These are phyloP conservation scores for Metallyticus violacea DNA, from an alignment of 2,888 invertebrate species.

Conservation along the genomic window DNA sequence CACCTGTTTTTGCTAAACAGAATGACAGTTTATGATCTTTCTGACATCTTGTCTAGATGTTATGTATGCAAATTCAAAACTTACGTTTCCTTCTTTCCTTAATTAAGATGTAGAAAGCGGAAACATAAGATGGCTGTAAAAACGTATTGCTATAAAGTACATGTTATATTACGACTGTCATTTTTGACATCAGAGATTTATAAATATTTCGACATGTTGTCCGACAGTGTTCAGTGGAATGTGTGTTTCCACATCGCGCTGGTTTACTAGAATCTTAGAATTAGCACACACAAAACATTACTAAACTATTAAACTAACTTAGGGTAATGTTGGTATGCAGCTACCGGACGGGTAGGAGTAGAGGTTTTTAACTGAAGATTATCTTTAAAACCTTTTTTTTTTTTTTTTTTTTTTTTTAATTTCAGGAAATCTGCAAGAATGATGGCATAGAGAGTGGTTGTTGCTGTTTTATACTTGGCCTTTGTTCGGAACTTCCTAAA, in stretches of 20 bases:
- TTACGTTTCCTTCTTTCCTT: background rate
- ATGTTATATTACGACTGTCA: background rate
- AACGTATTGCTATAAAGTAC: background rate
- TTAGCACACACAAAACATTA: no score
- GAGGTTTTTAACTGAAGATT: no score
- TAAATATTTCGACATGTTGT: background rate
- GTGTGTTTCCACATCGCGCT: background rate
- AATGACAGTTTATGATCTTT: background rate
- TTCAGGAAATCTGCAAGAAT: no score
- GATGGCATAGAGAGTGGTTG: no score
- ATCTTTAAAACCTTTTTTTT: no score
- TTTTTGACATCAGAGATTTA: background rate
- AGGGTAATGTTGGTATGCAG: no score
- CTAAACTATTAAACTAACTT: no score
- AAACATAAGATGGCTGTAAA: background rate
- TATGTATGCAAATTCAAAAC: background rate
- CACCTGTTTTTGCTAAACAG: background rate
- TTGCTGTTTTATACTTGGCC: no score
- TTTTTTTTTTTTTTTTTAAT: no score
- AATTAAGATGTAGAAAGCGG: background rate
- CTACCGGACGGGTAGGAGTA: no score
- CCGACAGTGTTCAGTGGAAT: background rate
- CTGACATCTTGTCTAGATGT: background rate
- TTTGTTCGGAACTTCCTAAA: no score
- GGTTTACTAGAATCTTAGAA: no score